A percentile compares a stretch with the other conserved stretches of the same genome.
These are phyloP conservation scores for Noctua fimbriata DNA, from an alignment of 2,888 invertebrate genomes.

Conservation along the genomic window DNA sequence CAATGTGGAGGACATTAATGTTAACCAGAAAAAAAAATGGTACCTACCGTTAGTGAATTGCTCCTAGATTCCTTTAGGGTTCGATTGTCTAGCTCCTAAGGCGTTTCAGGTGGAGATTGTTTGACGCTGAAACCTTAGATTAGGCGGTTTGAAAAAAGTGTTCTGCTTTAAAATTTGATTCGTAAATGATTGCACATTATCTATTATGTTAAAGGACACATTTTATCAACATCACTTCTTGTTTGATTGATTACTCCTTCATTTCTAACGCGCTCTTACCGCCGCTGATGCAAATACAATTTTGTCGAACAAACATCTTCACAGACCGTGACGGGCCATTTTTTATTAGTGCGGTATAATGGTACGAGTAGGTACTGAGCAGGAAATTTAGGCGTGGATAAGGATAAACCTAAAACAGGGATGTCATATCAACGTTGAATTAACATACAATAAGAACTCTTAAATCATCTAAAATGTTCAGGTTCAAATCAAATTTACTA, in stretches of 20 bases:
- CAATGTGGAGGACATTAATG: not conserved
- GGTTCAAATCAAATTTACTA: not conserved
- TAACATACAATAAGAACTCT: not conserved
- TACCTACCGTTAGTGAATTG: not conserved
- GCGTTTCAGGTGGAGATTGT: not conserved
- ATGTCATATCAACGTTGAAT: not conserved
- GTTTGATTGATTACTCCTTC: not conserved
- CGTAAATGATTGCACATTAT: not conserved
- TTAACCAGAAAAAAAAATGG: not conserved
- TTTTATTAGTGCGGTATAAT: too few species aligned
- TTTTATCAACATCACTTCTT: not conserved
- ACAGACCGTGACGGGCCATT: not conserved
- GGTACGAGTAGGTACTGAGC: too few species aligned
- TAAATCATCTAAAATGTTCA: not conserved
- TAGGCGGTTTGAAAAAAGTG: not conserved
- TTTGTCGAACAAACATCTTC: not conserved
- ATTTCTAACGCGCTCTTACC: not conserved
- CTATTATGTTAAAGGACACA: not conserved
- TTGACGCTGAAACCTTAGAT: not conserved
- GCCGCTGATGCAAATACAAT: slow-evolving; percentile 2
- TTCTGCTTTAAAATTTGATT: not conserved
- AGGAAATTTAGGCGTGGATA: not conserved
- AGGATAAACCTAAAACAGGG: not conserved
- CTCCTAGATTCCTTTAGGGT: too few species aligned
- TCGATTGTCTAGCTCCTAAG: not conserved